Evolutionary conservation across 1,140 invertebrate species (phyloP).

Genomic region (Caenorhabditis briggsae): DNA sequence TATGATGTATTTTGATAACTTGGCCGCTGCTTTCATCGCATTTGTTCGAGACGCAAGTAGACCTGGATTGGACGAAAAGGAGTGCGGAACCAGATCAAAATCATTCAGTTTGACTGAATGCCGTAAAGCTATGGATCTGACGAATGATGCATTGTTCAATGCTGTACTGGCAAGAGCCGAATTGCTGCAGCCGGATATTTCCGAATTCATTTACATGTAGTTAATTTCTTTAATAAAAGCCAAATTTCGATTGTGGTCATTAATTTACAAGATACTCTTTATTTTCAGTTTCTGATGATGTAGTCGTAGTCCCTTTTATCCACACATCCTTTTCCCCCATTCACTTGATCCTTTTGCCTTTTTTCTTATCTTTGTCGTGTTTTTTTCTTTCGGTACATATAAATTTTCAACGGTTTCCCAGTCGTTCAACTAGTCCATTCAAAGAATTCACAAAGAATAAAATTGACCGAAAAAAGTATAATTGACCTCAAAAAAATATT

Average conservation of each 20-base stretch:
- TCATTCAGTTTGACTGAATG: slow-evolving; percentile 30
- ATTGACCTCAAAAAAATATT: too few relatives aligned
- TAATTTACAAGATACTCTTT: not conserved
- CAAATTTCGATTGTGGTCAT: not conserved
- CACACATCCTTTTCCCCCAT: not conserved
- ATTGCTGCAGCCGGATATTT: slow-evolving; percentile 60
- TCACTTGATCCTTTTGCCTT: not conserved
- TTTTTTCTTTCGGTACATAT: not conserved
- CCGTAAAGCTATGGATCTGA: slow-evolving; percentile 57
- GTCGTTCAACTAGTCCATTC: too few relatives aligned
- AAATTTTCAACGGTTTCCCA: too few relatives aligned
- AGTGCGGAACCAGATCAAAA: slow-evolving; percentile 45
- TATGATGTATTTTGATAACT: slow-evolving; percentile 62
- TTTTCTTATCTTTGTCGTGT: not conserved
- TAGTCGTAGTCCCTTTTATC: slow-evolving; percentile 3
- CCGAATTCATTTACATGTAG: slow-evolving; percentile 61
- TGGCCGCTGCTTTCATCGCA: slow-evolving; percentile 63
- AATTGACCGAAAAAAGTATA: too few relatives aligned
- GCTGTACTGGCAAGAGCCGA: slow-evolving; percentile 58
- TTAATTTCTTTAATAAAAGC: not conserved
- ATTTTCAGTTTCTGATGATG: slow-evolving; percentile 23
- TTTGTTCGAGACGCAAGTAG: slow-evolving; percentile 65
- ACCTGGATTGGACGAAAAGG: slow-evolving; percentile 52
- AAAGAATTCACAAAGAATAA: too few relatives aligned
- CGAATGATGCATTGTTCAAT: slow-evolving; percentile 59